These are phyloP conservation scores for Sceloporus tristichus DNA, from an alignment of 2,113 vertebrate species.

Conservation along the genomic window DNA sequence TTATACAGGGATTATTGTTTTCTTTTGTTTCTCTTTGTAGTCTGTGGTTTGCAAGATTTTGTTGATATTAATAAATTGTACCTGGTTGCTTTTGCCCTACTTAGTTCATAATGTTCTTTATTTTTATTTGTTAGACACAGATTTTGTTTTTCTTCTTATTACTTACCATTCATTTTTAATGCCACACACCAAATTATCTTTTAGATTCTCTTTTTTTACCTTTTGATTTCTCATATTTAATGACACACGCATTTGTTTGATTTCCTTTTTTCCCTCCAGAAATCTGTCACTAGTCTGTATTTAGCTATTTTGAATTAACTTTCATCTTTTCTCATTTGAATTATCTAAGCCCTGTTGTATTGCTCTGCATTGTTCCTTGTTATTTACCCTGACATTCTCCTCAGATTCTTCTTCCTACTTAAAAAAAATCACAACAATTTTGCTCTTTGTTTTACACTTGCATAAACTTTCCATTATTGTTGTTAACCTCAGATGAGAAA, in stretches of 20 bases:
- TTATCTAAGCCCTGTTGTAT: slow-evolving; percentile 57
- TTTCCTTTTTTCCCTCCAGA: slow-evolving; percentile 69
- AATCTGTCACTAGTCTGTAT: slow-evolving; percentile 69
- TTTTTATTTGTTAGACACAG: slow-evolving; percentile 74
- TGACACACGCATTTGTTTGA: slow-evolving; percentile 74
- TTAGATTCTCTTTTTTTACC: slow-evolving; percentile 66
- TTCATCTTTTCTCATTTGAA: slow-evolving; percentile 74
- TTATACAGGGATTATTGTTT: slow-evolving; percentile 32
- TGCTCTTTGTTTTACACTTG: slow-evolving; percentile 70
- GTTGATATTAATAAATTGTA: slow-evolving; percentile 74
- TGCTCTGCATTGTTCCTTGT: slow-evolving; percentile 59
- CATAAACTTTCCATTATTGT: slow-evolving; percentile 65
- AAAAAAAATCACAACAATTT: slow-evolving; percentile 44
- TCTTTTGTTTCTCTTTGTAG: slow-evolving; percentile 57
- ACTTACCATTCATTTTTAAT: slow-evolving; percentile 77
- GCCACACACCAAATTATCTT: slow-evolving; percentile 72
- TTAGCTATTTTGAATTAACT: slow-evolving; percentile 73
- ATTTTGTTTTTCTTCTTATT: slow-evolving; percentile 76
- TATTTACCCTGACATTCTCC: slow-evolving; percentile 64
- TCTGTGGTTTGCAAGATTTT: slow-evolving; percentile 70
- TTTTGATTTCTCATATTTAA: slow-evolving; percentile 73
- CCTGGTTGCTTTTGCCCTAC: slow-evolving; percentile 71
- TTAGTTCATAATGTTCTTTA: slow-evolving; percentile 72
- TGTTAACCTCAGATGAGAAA: slow-evolving; percentile 62
- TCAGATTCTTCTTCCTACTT: slow-evolving; percentile 61